Percentiles rank a stretch among this genome's conserved stretches.
Evolutionary conservation across 2,113 vertebrate species (phyloP).

Genomic region (Eonycteris spelaea): DNA sequence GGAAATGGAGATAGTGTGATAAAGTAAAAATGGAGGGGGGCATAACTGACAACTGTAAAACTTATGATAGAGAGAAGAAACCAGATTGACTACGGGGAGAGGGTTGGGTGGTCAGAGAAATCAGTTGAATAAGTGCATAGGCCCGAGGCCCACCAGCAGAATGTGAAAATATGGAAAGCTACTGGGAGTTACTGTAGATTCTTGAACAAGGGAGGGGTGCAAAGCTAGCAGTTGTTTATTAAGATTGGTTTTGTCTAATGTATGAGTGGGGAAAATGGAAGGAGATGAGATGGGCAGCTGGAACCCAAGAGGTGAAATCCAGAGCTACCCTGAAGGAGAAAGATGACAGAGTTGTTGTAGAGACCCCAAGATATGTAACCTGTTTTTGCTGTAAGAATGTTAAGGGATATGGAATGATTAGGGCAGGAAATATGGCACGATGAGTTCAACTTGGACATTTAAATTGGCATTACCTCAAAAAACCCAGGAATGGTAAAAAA

Average conservation of each 20-base stretch:
- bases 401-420: not conserved
- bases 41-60: not conserved
- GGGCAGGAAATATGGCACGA: not conserved
- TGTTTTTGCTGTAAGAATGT: not conserved
- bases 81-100: not conserved
- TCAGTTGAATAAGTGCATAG: not conserved
- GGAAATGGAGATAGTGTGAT: not conserved
- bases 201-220: not conserved
- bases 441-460: not conserved
- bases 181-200: not conserved
- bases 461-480: slow-evolving; percentile 44
- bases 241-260: not conserved
- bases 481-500: not conserved
- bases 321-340: not conserved
- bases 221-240: not conserved
- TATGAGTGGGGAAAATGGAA: not conserved
- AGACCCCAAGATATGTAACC: not conserved
- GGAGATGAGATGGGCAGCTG: not conserved
- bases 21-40: not conserved
- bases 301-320: not conserved
- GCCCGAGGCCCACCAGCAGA: not conserved
- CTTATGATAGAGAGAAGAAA: not conserved
- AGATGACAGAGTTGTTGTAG: not conserved
- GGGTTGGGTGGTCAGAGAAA: not conserved
- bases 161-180: not conserved